phyloP scores from a whole-genome alignment of 2,888 invertebrate species.

The Caenorhabditis becei region DNA sequence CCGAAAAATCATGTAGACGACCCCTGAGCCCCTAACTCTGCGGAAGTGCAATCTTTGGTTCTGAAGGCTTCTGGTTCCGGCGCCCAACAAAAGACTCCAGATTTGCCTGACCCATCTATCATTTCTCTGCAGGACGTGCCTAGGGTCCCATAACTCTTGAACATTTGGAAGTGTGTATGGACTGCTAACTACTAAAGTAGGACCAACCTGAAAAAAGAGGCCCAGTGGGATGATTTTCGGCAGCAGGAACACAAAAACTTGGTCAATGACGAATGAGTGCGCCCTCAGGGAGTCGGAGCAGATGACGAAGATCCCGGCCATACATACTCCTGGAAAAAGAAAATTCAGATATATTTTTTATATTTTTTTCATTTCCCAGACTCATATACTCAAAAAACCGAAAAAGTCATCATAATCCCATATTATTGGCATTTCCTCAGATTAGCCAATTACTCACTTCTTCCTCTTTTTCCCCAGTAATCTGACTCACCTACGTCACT shows the following conservation, averaged over 20 bases:
- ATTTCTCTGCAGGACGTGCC: background rate
- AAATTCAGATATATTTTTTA: background rate
- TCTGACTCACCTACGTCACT: slow-evolving; percentile 74
- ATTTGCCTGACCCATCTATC: background rate
- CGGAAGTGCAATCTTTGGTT: background rate
- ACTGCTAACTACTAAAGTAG: slow-evolving; percentile 42
- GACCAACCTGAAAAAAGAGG: slow-evolving; percentile 74
- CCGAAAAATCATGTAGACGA: slow-evolving; percentile 29
- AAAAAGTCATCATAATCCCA: background rate
- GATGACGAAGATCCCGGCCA: slow-evolving; percentile 78
- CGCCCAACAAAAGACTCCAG: background rate
- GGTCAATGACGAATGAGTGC: slow-evolving; percentile 75
- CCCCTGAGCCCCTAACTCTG: background rate
- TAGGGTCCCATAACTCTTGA: slow-evolving; percentile 46
- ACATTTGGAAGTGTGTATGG: slow-evolving; percentile 44
- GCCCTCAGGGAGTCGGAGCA: slow-evolving; percentile 76
- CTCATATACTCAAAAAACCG: background rate
- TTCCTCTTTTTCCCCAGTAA: slow-evolving; percentile 20
- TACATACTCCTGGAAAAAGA: slow-evolving; percentile 74
- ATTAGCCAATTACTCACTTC: background rate
- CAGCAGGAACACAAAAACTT: slow-evolving; percentile 75
- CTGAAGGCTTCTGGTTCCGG: background rate
- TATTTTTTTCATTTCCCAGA: background rate
- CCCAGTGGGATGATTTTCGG: slow-evolving; percentile 78
- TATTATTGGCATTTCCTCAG: background rate